Base-by-base conservation (phyloP, 2,113 vertebrate genomes). In the Bolborhynchus lineola region DNA sequence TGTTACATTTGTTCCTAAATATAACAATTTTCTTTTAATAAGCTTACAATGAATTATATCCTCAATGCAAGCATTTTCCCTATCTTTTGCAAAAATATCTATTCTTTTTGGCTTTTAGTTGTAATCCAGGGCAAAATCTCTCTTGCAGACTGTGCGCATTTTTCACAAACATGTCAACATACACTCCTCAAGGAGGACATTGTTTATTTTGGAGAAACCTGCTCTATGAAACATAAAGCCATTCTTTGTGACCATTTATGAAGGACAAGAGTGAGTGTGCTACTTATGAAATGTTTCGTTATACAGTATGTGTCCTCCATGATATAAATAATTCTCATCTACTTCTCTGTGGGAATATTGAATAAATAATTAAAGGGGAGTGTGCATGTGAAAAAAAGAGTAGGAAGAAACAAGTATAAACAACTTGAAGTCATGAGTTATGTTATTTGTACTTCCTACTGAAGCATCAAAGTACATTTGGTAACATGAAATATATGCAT, bases 91-190 rank as follows among this genome's bases (percentile, higher is more conserved):
- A 68, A 86, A 90, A 93, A 74, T 76, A 82, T 84, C 86, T 90
- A 28, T 64, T 62, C 82, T 82, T 76, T 33, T 63, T 94, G 92
- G 77, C 28, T 93, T 90, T 88, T 49, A 77, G 46, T 19, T 77
- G 71, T 86, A 90, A 93, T 92, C 62, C 77, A 89, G 65, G 46
- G 39, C 64, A 85, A 92, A 7, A 60, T 83, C 90, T 87, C 60
- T 76, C 70, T 70, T 55, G 60, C 60, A 94, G 79, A 39, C 62
- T 92, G 37, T 0, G 0, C 82, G 90, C 83, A 82, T 96, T 94
- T 92, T 96, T 96, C 93, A 97, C 78, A 95, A 97, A 95, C 63
- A 90, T 91, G 87, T 96, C 94, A 90, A 95, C 92, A 95, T 82
- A 87, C 90, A 94, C 93, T 96, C 75, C 53, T 93, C 0, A 1